Evolutionary conservation across 2,113 vertebrate species (phyloP), one percentile per base, ranked within the genome.

Genomic region (Lagopus leucura): DNA sequence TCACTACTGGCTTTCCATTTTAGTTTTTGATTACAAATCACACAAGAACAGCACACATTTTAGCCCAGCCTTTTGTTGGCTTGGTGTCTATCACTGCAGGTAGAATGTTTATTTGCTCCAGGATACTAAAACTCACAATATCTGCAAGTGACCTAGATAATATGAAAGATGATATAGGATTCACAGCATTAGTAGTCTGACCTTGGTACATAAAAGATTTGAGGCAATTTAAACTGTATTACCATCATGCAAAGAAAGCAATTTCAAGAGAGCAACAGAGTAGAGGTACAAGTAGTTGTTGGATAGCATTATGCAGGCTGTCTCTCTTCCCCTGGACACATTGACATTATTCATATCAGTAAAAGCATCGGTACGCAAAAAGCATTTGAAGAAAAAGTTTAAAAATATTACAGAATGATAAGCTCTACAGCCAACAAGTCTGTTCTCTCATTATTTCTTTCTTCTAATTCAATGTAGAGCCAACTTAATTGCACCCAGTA

Each of bases 351-450:
- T 91, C 92, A 88, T n/a, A 72, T 70, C 13, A 90, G 76, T 65
- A 86, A 92, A 92, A 92, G 34, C 57, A 75, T 60, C 43, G 57
- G 8, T 82, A n/a, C 13, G 52, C 43, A 69, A 90, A 83, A 18
- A 89, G 57, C 52, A 84, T 86, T 84, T 94, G 63, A 88, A 90
- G 47, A 86, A 34, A 58, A 76, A 94, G 76, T 90, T 83, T 86
- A 20, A 81, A 94, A 90, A 77, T 70, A 71, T 25, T 82, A 69
- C 21, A 82, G 30, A 72, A 87, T 15, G 16, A 65, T 5, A 4
- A 78, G 63, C 25, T 48, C 81, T 89, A 81, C 19, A 84, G 28
- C 25, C 54, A 75, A 67, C 25, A 80, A 65, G 18, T 67, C 40
- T 75, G 27, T 48, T 84, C 52, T 86, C 36, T 2, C 1, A 71